These are phyloP conservation scores for Argynnis bischoffii DNA, from an alignment of 2,888 invertebrate species.

Conservation along the genomic window DNA sequence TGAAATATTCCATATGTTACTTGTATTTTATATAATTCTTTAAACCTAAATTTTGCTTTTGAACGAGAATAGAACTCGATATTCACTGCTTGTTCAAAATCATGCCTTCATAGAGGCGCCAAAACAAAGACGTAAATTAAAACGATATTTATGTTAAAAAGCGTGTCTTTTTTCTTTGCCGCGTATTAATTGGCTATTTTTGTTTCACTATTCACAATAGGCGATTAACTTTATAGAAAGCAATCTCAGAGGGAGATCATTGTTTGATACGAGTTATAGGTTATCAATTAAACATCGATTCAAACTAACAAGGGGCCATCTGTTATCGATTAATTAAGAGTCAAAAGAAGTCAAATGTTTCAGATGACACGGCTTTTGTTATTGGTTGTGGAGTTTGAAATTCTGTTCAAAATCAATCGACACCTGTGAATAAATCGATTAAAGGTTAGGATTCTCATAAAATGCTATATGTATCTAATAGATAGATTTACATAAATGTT, in stretches of 20 bases:
- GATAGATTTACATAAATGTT: neutral
- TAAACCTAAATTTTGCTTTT: no score
- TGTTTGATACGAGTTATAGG: constrained; percentile 67
- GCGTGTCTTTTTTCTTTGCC: constrained; percentile 36
- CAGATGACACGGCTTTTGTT: constrained; percentile 39
- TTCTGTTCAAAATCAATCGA: constrained; percentile 20
- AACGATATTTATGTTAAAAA: constrained; percentile 9
- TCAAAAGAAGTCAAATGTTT: constrained; percentile 50
- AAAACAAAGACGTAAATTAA: no score
- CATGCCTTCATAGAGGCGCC: no score
- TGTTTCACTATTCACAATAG: constrained; percentile 71
- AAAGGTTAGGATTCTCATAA: neutral
- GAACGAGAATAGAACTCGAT: no score
- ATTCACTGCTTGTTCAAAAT: no score
- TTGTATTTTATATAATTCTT: no score
- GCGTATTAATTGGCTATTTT: constrained; percentile 64
- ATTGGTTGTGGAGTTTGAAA: constrained; percentile 24
- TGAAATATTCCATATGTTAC: no score
- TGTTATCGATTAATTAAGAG: constrained; percentile 78
- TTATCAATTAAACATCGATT: constrained; percentile 76
- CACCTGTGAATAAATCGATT: constrained; percentile 11
- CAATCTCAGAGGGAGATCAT: constrained; percentile 70
- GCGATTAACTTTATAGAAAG: constrained; percentile 78
- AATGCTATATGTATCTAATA: neutral
- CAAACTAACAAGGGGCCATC: constrained; percentile 77